Conservation (phyloP, 23 tunicate species). For the Ascidia mentula region DNA sequence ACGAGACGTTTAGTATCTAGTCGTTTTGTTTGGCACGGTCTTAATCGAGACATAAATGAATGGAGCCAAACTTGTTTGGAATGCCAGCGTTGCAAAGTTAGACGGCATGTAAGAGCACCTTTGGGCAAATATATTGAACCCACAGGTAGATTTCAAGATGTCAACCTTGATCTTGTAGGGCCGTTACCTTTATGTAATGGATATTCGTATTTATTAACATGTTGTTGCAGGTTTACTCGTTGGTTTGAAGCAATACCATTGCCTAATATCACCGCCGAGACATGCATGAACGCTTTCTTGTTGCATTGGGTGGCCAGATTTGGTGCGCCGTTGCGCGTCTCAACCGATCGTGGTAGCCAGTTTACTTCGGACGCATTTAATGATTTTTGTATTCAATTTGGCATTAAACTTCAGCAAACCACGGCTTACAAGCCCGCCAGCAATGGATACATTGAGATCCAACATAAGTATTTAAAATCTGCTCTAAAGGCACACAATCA, state of each 20-base stretch:
- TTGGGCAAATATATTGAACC: neutral
- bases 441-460: conserved; percentile 8
- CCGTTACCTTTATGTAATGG: conserved; percentile 33
- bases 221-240: conserved; percentile 17
- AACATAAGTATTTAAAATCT: conserved; percentile 8
- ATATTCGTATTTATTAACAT: conserved; percentile 11
- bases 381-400: conserved; percentile 11
- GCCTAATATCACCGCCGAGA: conserved; percentile 33
- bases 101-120: neutral
- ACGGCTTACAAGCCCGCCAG: conserved; percentile 29
- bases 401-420: conserved; percentile 13
- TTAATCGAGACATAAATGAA: neutral
- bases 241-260: conserved; percentile 30
- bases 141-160: conserved; percentile 9
- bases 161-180: conserved; percentile 39
- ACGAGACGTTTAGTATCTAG: conserved; percentile 6
- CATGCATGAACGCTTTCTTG: conserved; percentile 30
- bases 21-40: conserved; percentile 26
- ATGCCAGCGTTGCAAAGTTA: conserved; percentile 37
- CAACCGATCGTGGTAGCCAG: conserved; percentile 32
- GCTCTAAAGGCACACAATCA: conserved; percentile 27
- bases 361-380: conserved; percentile 27
- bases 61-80: conserved; percentile 16
- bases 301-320: conserved; percentile 30
- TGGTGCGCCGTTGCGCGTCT: conserved; percentile 14